Percentiles rank a stretch among this genome's conserved stretches.
Conservation (phyloP, 2,113 vertebrate genomes). For the Plecturocebus donacophilus region DNA sequence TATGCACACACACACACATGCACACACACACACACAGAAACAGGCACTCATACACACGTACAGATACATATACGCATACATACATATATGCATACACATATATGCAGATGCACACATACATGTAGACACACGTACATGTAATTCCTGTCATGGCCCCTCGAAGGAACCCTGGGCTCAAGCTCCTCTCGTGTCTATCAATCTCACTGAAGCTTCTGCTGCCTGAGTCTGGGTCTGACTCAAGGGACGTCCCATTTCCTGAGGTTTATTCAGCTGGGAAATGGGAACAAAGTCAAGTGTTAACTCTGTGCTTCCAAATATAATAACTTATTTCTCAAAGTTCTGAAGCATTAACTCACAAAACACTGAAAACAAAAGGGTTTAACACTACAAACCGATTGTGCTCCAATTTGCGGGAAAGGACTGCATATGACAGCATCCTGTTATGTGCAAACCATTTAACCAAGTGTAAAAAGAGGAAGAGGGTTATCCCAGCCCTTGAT, state of each 20-base stretch:
- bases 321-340: background rate
- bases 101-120: accelerated
- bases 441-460: background rate
- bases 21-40: accelerated
- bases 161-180: background rate
- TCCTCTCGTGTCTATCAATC: background rate
- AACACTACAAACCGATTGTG: background rate
- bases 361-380: background rate
- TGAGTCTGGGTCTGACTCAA: background rate
- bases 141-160: background rate
- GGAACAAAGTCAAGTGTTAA: background rate
- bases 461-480: background rate
- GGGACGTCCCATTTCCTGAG: background rate
- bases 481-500: accelerated
- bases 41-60: too few species aligned
- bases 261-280: background rate
- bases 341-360: background rate
- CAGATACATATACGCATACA: accelerated
- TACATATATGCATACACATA: accelerated
- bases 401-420: background rate
- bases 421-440: accelerated
- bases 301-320: background rate
- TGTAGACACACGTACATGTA: background rate
- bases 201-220: background rate
- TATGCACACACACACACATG: background rate